Evolutionary conservation across 2,888 invertebrate species (phyloP).

Genomic region (Raillietiella orientalis): DNA sequence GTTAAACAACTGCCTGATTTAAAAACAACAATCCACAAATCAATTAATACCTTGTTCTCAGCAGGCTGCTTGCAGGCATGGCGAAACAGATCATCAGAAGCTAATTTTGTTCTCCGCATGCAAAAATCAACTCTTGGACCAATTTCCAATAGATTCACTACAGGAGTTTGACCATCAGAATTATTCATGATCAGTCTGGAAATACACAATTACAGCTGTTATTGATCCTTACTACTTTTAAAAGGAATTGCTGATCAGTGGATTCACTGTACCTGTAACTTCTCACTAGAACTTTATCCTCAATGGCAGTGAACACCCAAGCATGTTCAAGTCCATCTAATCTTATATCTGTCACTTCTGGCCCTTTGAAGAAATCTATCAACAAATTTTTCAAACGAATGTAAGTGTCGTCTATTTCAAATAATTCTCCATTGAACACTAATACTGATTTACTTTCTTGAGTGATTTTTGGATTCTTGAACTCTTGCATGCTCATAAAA

Average conservation of each 20-base stretch:
- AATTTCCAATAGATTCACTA: constrained; percentile 71
- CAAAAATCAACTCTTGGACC: constrained; percentile 71
- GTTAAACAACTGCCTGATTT: too few relatives aligned
- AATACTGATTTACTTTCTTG: constrained; percentile 21
- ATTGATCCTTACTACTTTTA: background rate
- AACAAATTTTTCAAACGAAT: constrained; percentile 57
- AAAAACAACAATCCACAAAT: too few relatives aligned
- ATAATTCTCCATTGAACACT: constrained; percentile 63
- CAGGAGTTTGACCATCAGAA: constrained; percentile 54
- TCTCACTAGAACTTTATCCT: constrained; percentile 41
- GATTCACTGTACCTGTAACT: constrained; percentile 30
- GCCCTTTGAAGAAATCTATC: constrained; percentile 68
- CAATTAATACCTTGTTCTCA: constrained; percentile 27
- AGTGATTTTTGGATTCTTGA: constrained; percentile 12
- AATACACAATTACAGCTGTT: too few relatives aligned
- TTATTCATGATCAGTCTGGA: constrained; percentile 57
- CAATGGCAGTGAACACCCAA: constrained; percentile 52
- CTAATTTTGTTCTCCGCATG: constrained; percentile 51
- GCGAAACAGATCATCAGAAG: constrained; percentile 60
- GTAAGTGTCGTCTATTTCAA: constrained; percentile 39
- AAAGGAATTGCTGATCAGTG: too few relatives aligned
- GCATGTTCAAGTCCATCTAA: constrained; percentile 81
- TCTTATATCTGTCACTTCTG: constrained; percentile 40
- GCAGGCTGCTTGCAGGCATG: constrained; percentile 45
- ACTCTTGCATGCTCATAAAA: constrained; percentile 20